These are phyloP conservation scores for Drosophila sechellia DNA, from an alignment of 1,140 invertebrate genomes.

Conservation along the genomic window DNA sequence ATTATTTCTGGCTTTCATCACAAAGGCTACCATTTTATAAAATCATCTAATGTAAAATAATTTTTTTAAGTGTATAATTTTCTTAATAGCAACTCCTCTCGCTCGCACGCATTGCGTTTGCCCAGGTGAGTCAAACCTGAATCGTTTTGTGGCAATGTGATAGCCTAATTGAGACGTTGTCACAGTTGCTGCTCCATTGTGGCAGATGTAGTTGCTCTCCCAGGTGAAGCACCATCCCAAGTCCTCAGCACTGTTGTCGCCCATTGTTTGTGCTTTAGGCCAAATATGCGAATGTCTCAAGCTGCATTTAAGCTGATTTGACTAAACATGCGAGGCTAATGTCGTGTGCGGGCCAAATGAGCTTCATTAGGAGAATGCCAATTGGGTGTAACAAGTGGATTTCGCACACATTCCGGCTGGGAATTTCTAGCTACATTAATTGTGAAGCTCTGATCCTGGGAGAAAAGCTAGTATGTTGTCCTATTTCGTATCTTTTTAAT, in stretches of 20 bases:
- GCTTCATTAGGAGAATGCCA: conserved; percentile 50
- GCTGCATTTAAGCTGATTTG: conserved; percentile 27
- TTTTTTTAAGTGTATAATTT: conserved; percentile 29
- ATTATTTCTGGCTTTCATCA: no score
- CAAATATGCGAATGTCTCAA: conserved; percentile 22
- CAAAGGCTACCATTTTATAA: no score
- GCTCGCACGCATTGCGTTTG: conserved; percentile 9
- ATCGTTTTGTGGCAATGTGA: conserved; percentile 54
- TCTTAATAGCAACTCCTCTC: conserved; percentile 63
- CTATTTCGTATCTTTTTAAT: neutral
- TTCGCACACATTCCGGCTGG: neutral
- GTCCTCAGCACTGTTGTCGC: conserved; percentile 7
- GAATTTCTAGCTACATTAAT: conserved; percentile 4
- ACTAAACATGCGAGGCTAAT: conserved; percentile 34
- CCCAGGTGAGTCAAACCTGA: conserved; percentile 11
- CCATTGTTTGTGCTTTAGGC: conserved; percentile 21
- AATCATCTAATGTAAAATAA: no score
- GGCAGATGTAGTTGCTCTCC: conserved; percentile 26
- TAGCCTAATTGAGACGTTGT: conserved; percentile 82
- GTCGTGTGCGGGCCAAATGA: conserved; percentile 46
- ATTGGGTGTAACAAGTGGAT: conserved; percentile 38
- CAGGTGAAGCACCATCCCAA: conserved; percentile 56
- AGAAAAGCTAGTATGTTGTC: neutral
- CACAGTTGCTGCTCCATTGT: conserved; percentile 68
- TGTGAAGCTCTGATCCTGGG: neutral